Evolutionary conservation across 2,888 invertebrate genomes (phyloP).

Genomic region (Gari tellinella): DNA sequence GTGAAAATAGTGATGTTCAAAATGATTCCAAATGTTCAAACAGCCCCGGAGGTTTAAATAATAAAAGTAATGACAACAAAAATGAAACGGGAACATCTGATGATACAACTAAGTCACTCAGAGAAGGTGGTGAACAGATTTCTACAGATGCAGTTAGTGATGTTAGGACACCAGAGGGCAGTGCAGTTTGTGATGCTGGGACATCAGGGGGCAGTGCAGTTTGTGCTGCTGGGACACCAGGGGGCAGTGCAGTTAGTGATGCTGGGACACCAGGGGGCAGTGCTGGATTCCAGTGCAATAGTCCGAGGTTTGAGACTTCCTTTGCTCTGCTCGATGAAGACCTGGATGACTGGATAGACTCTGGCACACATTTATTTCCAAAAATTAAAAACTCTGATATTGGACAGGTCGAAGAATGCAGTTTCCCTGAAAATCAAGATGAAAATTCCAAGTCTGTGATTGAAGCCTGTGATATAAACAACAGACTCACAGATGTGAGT

Average conservation of each 20-base stretch:
- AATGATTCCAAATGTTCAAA: not conserved
- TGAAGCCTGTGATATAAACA: too few relatives aligned
- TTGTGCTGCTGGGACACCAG: too few relatives aligned
- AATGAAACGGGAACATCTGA: not conserved
- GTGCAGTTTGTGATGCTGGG: too few relatives aligned
- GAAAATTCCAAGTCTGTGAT: too few relatives aligned
- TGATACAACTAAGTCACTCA: not conserved
- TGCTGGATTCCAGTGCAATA: too few relatives aligned
- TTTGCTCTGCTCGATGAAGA: slow-evolving; percentile 51
- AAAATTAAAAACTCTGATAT: not conserved
- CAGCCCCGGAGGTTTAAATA: not conserved
- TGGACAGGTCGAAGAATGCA: too few relatives aligned
- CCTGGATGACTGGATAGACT: slow-evolving; percentile 53
- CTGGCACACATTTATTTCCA: slow-evolving; percentile 11
- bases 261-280: too few relatives aligned
- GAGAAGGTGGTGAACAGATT: not conserved
- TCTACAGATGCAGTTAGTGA: not conserved
- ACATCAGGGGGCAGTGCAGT: too few relatives aligned
- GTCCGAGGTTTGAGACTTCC: slow-evolving; percentile 31
- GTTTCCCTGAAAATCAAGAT: too few relatives aligned
- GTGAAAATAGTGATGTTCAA: not conserved
- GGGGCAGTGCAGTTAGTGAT: too few relatives aligned
- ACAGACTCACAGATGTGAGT: too few relatives aligned
- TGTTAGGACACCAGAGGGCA: too few relatives aligned
- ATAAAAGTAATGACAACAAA: not conserved